Evolutionary conservation across 2,888 invertebrate genomes (phyloP).

Genomic region (Plebejus melissa): DNA sequence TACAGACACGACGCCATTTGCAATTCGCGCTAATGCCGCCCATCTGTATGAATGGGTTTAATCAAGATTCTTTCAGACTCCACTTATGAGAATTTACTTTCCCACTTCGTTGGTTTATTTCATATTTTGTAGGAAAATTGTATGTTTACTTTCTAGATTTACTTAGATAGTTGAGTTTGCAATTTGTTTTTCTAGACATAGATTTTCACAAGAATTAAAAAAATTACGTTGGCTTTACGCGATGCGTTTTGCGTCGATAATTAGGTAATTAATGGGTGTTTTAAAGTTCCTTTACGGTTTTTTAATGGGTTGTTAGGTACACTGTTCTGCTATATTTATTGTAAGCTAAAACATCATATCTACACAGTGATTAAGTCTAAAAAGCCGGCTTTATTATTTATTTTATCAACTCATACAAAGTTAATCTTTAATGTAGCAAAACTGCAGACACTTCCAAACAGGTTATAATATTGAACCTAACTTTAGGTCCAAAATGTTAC

Average conservation of each 20-base stretch:
- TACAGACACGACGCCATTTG: slow-evolving; percentile 31
- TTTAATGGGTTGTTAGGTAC: too few species aligned
- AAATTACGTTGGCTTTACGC: too few species aligned
- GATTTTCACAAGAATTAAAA: neutral
- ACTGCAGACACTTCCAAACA: neutral
- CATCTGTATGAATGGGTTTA: slow-evolving; percentile 46
- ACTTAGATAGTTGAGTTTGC: too few species aligned
- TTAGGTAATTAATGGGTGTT: too few species aligned
- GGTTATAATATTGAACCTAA: neutral
- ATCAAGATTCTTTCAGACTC: slow-evolving; percentile 43
- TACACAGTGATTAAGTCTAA: too few species aligned
- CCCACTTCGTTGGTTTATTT: slow-evolving; percentile 17
- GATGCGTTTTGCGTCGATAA: too few species aligned
- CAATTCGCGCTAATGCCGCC: slow-evolving; percentile 39
- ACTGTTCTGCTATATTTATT: too few species aligned
- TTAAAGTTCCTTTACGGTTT: too few species aligned
- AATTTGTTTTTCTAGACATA: neutral
- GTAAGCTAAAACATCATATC: too few species aligned
- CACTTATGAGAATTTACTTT: slow-evolving; percentile 21
- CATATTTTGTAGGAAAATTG: slow-evolving; percentile 28
- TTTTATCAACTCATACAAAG: too few species aligned
- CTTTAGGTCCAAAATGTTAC: neutral
- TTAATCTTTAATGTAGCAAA: neutral
- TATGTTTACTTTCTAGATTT: neutral
- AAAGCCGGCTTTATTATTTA: too few species aligned